A percentile compares a stretch with the other conserved stretches of the same genome.
phyloP scores from a whole-genome alignment of 2,113 vertebrate species.

The Xenopus tropicalis region DNA sequence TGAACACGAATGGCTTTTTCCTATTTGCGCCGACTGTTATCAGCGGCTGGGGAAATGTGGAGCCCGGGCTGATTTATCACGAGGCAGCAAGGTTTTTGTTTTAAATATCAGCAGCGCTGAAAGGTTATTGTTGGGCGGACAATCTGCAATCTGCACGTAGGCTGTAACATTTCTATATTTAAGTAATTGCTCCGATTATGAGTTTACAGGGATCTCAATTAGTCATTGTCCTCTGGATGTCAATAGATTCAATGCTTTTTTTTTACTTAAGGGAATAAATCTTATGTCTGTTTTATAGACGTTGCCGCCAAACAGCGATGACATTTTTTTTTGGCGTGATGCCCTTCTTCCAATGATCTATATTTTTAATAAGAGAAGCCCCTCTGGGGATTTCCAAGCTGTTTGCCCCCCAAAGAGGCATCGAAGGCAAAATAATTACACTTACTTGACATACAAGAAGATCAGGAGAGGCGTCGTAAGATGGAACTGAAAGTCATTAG shows the following conservation, averaged over 20 bases:
- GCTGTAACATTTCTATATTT: neutral
- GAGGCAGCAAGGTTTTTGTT: too few relatives aligned
- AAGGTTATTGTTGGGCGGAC: too few relatives aligned
- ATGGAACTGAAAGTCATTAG: conserved; percentile 81
- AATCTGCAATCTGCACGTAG: neutral
- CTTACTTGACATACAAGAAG: conserved; percentile 64
- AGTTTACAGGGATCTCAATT: neutral
- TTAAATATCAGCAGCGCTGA: too few relatives aligned
- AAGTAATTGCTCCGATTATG: neutral
- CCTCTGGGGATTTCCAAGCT: conserved; percentile 8
- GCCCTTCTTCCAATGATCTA: conserved; percentile 10
- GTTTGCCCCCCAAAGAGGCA: neutral
- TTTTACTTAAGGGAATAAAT: neutral
- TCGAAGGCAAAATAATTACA: conserved; percentile 40
- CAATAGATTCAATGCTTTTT: neutral
- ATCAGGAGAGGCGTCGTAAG: conserved; percentile 67
- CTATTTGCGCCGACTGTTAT: too few relatives aligned
- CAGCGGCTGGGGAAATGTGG: too few relatives aligned
- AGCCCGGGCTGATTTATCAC: too few relatives aligned
- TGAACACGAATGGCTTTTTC: too few relatives aligned
- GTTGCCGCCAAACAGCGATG: neutral
- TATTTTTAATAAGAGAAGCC: conserved; percentile 10
- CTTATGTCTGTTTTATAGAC: neutral
- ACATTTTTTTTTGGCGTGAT: neutral
- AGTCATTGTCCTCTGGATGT: neutral